Base-by-base conservation (phyloP, 1,140 invertebrate species). In the Lasioglossum albipes region DNA sequence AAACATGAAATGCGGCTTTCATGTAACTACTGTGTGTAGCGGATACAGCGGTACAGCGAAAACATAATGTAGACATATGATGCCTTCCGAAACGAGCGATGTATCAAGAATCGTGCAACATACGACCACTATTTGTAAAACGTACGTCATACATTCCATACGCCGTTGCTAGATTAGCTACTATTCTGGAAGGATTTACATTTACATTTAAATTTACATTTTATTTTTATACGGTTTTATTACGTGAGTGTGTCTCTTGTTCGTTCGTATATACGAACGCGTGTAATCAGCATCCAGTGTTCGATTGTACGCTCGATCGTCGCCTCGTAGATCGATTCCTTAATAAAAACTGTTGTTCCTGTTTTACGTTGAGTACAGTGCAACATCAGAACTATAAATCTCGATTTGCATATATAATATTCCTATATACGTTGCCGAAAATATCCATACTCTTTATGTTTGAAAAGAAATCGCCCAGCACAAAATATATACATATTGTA, bases 151-250 rank as follows among this genome's bases (percentile, higher is more conserved):
- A 49, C 75, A 76, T 76, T 76, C 75, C 75, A 76, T n/a, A 59
- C 69, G 27, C 36, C 18, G n/a, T 69, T 69, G 65, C 36, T 76
- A 41, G 18, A 10, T 18, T 70, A 76, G 5, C 27, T 76, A 69
- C 52, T 61, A n/a, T 57, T 27, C 41, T 31, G 0, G 52, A 70
- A 76, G 27, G 18, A 76, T 69, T 76, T 76, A n/a, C 45, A 49
- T 49, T 49, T 49, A 49, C 52, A 76, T 69, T 76, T 76, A n/a
- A 10, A 49, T 49, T 49, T 49, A 49, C 52, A 69, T 59, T 69
- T 76, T 76, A 76, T 76, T 76, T 69, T 76, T 70, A 61, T 76
- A 76, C 66, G 27, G 12, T 69, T 69, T 12, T 10, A 45, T 76
- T 76, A 31, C 18, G 10, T 49, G 36, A 5, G 31, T 69, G 12